phyloP scores from a whole-genome alignment of 2,888 invertebrate genomes.

The Venustoraphidia nigricollis region DNA sequence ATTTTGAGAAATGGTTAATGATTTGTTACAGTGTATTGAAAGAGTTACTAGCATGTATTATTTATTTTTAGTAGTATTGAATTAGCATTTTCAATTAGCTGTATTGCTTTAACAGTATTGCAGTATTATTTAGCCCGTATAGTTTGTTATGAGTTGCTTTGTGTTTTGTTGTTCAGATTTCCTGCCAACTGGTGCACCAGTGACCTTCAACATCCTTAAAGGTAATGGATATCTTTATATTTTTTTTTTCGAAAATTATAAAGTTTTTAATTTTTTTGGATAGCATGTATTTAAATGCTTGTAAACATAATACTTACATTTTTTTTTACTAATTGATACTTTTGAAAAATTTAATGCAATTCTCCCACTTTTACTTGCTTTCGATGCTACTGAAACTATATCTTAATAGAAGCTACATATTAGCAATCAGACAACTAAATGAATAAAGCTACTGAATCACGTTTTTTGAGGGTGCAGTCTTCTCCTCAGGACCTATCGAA shows the following conservation, averaged over 20 bases:
- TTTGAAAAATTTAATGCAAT: neutral
- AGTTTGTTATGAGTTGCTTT: conserved; percentile 37
- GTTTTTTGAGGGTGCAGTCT: too few species aligned
- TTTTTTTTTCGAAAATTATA: conserved; percentile 10
- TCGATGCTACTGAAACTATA: too few species aligned
- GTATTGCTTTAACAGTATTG: neutral
- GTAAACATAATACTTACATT: conserved; percentile 8
- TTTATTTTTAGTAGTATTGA: conserved; percentile 1
- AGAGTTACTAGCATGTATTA: too few species aligned
- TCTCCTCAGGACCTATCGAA: too few species aligned
- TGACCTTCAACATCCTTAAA: conserved; percentile 78
- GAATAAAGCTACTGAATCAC: too few species aligned
- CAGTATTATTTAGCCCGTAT: conserved; percentile 1
- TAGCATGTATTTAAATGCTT: conserved; percentile 10
- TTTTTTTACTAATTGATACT: neutral
- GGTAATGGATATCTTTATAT: conserved; percentile 41
- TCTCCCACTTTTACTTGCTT: too few species aligned
- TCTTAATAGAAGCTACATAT: too few species aligned
- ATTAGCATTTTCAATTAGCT: conserved; percentile 2
- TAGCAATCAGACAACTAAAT: too few species aligned
- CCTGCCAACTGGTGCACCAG: conserved; percentile 66
- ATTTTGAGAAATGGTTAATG: too few species aligned
- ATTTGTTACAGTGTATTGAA: neutral
- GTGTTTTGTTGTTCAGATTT: conserved; percentile 62
- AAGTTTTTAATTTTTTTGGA: conserved; percentile 11